Percentiles rank a stretch among this genome's conserved stretches.
phyloP scores from a whole-genome alignment of 23 tunicate genomes.

The Corella eumyota region DNA sequence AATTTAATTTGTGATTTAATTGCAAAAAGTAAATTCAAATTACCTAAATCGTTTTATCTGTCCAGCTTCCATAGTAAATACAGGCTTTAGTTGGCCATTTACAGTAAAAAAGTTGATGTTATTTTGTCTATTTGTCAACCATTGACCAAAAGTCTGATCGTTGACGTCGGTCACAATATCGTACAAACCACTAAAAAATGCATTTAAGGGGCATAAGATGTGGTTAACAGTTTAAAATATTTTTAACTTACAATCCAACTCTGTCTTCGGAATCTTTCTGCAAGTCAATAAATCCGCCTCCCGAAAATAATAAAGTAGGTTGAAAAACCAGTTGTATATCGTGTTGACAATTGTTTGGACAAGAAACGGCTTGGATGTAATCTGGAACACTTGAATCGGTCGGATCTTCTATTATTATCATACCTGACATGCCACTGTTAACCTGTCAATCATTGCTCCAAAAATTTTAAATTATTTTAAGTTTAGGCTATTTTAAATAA shows the following conservation, averaged over 20 bases:
- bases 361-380: slow-evolving; percentile 14
- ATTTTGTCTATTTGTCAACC: neutral
- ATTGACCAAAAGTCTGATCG: too few species aligned
- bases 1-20: too few species aligned
- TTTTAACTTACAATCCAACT: too few species aligned
- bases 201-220: too few species aligned
- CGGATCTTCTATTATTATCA: slow-evolving; percentile 23
- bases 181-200: too few species aligned
- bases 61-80: slow-evolving; percentile 2
- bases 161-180: too few species aligned
- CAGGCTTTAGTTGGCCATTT: slow-evolving; percentile 13
- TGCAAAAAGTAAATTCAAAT: neutral
- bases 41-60: slow-evolving; percentile 13
- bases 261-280: too few species aligned
- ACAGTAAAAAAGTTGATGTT: slow-evolving; percentile 5
- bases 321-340: slow-evolving; percentile 20
- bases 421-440: slow-evolving; percentile 19
- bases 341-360: slow-evolving; percentile 34
- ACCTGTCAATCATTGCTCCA: slow-evolving; percentile 13
- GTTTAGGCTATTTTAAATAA: too few species aligned
- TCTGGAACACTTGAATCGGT: slow-evolving; percentile 3
- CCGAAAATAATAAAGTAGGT: slow-evolving; percentile 3
- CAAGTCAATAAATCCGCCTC: too few species aligned
- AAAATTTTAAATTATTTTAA: too few species aligned
- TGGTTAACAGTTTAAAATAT: too few species aligned